These are phyloP conservation scores for Gymnoscelis rufifasciata DNA, from an alignment of 2,888 invertebrate species.

Conservation along the genomic window DNA sequence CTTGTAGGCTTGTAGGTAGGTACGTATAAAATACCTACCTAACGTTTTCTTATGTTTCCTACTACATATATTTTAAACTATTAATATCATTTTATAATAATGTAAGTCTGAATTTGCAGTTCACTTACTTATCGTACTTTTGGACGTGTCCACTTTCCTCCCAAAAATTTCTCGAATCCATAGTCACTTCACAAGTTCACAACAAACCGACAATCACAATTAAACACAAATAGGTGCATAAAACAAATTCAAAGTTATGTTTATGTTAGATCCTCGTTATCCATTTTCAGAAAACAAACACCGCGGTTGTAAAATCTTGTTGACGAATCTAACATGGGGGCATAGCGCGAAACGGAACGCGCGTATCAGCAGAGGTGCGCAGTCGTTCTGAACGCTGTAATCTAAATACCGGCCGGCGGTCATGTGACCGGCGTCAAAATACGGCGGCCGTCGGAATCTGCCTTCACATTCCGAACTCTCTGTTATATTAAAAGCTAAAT, in stretches of 20 bases:
- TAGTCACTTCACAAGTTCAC: conserved; percentile 50
- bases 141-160: conserved; percentile 66
- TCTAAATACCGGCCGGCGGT: conserved; percentile 55
- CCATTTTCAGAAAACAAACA: conserved; percentile 45
- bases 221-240: conserved; percentile 39
- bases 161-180: conserved; percentile 72
- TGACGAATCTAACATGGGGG: conserved; percentile 47
- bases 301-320: conserved; percentile 31
- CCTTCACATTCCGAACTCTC: conserved; percentile 1
- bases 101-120: neutral
- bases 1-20: too few species aligned
- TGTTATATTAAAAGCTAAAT: too few species aligned
- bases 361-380: conserved; percentile 39
- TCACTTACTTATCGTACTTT: conserved; percentile 68
- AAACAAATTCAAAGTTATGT: conserved; percentile 18
- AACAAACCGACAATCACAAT: conserved; percentile 47
- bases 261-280: conserved; percentile 49
- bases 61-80: too few species aligned
- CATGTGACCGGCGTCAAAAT: conserved; percentile 56
- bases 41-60: too few species aligned
- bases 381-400: conserved; percentile 40
- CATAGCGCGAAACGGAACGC: conserved; percentile 42
- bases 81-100: too few species aligned
- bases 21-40: too few species aligned
- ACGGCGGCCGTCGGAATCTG: conserved; percentile 53